Base-by-base conservation (phyloP, 2,113 vertebrate genomes). In the Lagopus leucura region DNA sequence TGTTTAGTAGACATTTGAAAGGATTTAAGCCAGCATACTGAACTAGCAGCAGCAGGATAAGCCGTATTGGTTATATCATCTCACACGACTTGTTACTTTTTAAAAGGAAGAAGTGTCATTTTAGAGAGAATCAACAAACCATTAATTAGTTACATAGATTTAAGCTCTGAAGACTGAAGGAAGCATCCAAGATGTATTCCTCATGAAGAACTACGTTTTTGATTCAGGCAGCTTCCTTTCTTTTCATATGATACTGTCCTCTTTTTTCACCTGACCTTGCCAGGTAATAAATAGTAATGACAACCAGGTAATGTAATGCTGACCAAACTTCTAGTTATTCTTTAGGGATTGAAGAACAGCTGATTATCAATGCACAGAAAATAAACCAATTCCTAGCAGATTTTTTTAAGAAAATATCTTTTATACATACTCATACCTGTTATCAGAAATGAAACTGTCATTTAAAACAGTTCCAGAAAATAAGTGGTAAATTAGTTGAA, bases 21-120 rank as follows among this genome's bases (percentile, higher is more conserved):
- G 54, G 40, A 20, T 79, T 69, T 57, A 72, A 52, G 32, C n/a
- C 22, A 18, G 34, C 6, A 12, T 20, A 18, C 25, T 20, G 34
- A 14, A 13, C 17, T 34, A 45, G 70, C 0, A 0, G 25, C 1
- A 1, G n/a, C 11, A 60, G 65, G n/a, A 11, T 21, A 73, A 79
- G 15, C 47, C 12, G 22, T 38, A 0, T 38, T 84, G 45, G 22
- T 16, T 73, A 14, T 61, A 34, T 15, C 8, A 54, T 45, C 71
- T 32, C 24, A 13, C 0, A 3, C 11, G 11, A 13, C 50, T 7
- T 50, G 27, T 55, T 34, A n/a, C 32, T 42, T 16, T 76, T 19
- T 15, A 27, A 43, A 82, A 61, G 25, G 14, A 81, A 52, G 9
- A 36, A 14, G 34, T 55, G 54, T 66, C 4, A 16, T 12, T 78